Base-by-base conservation (phyloP, 2,888 invertebrate genomes). In the Leptopilina syphax region DNA sequence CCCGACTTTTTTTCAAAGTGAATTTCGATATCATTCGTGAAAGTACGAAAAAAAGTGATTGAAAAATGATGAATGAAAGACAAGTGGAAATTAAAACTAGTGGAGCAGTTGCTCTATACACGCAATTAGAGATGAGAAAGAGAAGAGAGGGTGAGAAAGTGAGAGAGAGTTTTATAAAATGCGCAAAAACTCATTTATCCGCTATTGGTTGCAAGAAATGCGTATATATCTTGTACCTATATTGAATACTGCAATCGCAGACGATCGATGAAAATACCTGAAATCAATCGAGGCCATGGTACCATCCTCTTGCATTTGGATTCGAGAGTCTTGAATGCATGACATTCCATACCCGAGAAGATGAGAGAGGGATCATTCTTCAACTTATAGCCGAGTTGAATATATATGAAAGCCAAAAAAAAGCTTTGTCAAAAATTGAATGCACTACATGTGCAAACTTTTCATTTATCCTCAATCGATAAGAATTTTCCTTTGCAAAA, bases 211-310 rank as follows among this genome's bases (percentile, higher is more conserved):
- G 34, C 73, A 57, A 57, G 57, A 73, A 73, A 73, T 73, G 73
- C 73, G 41, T 73, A 73, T 57, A 57, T 60, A 60, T 60, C 13
- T 8, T 73, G 70, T 73, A 73, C 70, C 50, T 34, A 73, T 73
- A 73, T 76, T 79, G 79, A 79, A 79, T 76, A 79, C 68, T 76
- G 80, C 78, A 80, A 82, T 79, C 80, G 78, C 63, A 63, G 67
- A 68, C 65, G 80, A 80, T 83, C 82, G 82, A 83, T 82, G 80
- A 66, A 79, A 80, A 82, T 82, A 80, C 80, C 79, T 79, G 78
- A 82, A 82, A 79, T 77, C 79, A 81, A 83, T 80, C 79, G 80
- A 81, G 76, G 76, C 80, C 67, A 82, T 54, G 78, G 76, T 65
- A 77, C 76, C 73, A 77, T 13, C 9, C 77, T 77, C 34, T 34